phyloP scores from a whole-genome alignment of 1,140 invertebrate genomes.

The Parapsyche elsis region DNA sequence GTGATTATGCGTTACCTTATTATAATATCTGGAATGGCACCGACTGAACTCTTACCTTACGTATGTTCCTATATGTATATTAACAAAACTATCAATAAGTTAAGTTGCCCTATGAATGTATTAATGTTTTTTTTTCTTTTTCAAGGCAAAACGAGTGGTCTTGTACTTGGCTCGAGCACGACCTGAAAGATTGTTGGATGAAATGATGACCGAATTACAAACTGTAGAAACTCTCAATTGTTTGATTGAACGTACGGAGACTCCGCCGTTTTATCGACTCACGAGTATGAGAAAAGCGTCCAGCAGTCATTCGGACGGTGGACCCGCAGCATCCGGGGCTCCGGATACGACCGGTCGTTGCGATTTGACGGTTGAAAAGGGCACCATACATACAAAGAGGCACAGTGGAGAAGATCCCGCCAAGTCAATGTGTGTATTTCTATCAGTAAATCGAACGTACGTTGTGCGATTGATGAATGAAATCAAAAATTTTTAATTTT shows the following conservation, averaged over 20 bases:
- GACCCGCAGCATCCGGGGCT: slow-evolving; percentile 62
- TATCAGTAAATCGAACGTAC: too few relatives aligned
- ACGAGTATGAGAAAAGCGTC: slow-evolving; percentile 92
- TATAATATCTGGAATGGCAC: slow-evolving; percentile 95
- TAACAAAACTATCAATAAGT: background rate
- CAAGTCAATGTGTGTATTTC: slow-evolving; percentile 73
- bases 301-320: slow-evolving; percentile 81
- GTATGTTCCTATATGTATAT: slow-evolving; percentile 69
- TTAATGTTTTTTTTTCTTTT: slow-evolving; percentile 26
- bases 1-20: slow-evolving; percentile 98
- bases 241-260: slow-evolving; percentile 95
- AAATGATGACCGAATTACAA: slow-evolving; percentile 96
- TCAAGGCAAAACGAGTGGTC: slow-evolving; percentile 92
- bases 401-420: slow-evolving; percentile 92
- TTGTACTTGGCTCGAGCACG: slow-evolving; percentile 90
- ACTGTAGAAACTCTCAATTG: slow-evolving; percentile 96
- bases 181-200: slow-evolving; percentile 92
- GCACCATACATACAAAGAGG: slow-evolving; percentile 95
- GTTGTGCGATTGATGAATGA: background rate
- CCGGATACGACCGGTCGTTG: slow-evolving; percentile 64
- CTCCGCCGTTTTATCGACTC: slow-evolving; percentile 95
- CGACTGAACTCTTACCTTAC: slow-evolving; percentile 88
- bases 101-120: too few relatives aligned
- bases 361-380: slow-evolving; percentile 79
- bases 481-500: background rate